phyloP scores from a whole-genome alignment of 2,797 vertebrate species.

The Microctenopoma lineatum region DNA sequence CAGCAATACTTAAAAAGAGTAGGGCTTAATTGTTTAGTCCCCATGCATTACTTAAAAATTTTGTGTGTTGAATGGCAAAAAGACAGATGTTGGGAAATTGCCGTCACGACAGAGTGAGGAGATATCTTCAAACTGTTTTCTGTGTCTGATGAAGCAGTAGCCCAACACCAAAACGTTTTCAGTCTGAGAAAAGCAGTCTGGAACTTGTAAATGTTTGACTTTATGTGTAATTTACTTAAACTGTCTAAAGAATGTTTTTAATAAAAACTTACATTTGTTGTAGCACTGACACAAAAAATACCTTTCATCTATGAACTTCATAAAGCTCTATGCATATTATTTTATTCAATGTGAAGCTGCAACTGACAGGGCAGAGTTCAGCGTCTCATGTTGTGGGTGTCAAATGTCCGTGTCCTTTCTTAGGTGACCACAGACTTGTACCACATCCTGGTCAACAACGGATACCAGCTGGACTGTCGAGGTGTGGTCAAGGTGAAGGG shows the following conservation, averaged over 20 bases:
- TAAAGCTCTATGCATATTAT: neutral
- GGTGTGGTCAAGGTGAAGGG: conserved; percentile 97
- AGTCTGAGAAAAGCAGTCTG: no score
- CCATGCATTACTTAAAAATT: neutral
- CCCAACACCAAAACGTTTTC: neutral
- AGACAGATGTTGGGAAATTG: neutral
- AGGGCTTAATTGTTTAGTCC: neutral
- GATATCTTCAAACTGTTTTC: neutral
- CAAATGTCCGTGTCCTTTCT: conserved; percentile 54
- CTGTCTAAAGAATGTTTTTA: neutral
- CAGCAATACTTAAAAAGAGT: neutral
- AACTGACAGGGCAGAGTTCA: conserved; percentile 20
- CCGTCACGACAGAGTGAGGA: neutral
- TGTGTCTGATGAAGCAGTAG: neutral
- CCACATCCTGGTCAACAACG: conserved; percentile 90
- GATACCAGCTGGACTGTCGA: conserved; percentile 92
- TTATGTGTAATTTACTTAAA: neutral
- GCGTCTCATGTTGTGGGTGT: conserved; percentile 44
- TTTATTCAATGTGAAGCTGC: neutral
- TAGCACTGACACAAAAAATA: neutral
- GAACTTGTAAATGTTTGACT: neutral
- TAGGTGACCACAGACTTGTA: conserved; percentile 96
- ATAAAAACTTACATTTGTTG: neutral
- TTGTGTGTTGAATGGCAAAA: neutral
- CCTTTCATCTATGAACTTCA: neutral